Evolutionary conservation across 2,888 invertebrate genomes (phyloP).

Genomic region (Petrophora chlorosata): DNA sequence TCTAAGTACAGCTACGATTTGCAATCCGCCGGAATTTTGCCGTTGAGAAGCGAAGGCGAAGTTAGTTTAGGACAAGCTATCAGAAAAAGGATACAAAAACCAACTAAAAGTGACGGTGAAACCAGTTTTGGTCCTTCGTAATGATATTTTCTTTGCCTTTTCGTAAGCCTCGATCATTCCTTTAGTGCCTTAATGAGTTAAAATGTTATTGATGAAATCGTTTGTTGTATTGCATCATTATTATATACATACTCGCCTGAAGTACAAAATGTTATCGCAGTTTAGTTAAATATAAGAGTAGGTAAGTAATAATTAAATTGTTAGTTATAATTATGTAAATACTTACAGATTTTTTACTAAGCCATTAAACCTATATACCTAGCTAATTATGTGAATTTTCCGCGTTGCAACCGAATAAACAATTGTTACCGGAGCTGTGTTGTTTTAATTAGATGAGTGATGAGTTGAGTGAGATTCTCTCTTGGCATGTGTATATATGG

Average conservation of each 20-base stretch:
- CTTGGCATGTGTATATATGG: too few relatives aligned
- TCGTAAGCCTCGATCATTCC: constrained; percentile 35
- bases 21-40: constrained; percentile 56
- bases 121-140: constrained; percentile 48
- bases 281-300: constrained; percentile 50
- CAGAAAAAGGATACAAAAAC: constrained; percentile 42
- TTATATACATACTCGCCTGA: constrained; percentile 57
- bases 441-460: constrained; percentile 13
- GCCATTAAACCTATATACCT: constrained; percentile 45
- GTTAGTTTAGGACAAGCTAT: constrained; percentile 52
- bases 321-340: constrained; percentile 11
- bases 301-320: constrained; percentile 10
- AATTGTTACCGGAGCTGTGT: constrained; percentile 33
- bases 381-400: constrained; percentile 43
- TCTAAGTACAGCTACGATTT: constrained; percentile 58
- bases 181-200: constrained; percentile 48
- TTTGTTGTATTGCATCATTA: constrained; percentile 20
- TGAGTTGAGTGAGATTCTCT: too few relatives aligned
- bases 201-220: constrained; percentile 13
- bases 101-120: constrained; percentile 62
- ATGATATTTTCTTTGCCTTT: constrained; percentile 21
- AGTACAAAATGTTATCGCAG: constrained; percentile 73
- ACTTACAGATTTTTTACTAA: constrained; percentile 42
- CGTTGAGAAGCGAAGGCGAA: constrained; percentile 71
- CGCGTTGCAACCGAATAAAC: constrained; percentile 54